Conservation (phyloP, 2,888 invertebrate species). For the Agrochola lychnidis region DNA sequence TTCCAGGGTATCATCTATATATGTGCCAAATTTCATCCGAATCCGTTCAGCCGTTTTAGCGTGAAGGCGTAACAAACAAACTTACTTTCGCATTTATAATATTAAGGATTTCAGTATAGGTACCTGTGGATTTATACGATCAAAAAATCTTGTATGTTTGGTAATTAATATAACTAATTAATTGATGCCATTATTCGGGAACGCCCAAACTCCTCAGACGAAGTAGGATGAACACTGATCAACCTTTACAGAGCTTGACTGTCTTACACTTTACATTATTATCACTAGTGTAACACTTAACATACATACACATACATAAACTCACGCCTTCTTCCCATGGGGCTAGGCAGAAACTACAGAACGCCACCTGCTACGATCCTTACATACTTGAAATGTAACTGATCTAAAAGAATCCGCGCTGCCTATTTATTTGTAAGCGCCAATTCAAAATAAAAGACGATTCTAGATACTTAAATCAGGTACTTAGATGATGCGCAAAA, state of each 20-base stretch:
- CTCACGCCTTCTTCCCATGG: too few relatives aligned
- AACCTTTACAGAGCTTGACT: not conserved
- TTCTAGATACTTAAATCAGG: not conserved
- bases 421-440: not conserved
- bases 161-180: not conserved
- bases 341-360: too few relatives aligned
- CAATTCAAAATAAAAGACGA: not conserved
- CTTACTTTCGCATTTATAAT: too few relatives aligned
- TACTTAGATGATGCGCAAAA: not conserved
- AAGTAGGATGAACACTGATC: not conserved
- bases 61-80: too few relatives aligned
- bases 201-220: too few relatives aligned
- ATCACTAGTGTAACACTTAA: not conserved
- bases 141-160: not conserved
- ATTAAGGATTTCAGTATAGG: not conserved
- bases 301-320: too few relatives aligned
- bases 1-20: too few relatives aligned
- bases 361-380: too few relatives aligned
- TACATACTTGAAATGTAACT: not conserved
- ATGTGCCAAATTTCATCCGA: too few relatives aligned
- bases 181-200: not conserved
- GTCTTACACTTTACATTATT: not conserved
- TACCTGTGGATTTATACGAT: conserved; percentile 5
- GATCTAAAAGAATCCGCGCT: not conserved
- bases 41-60: too few relatives aligned